Evolutionary conservation across 2,113 vertebrate species (phyloP), one percentile per base, ranked within the genome.

Genomic region (Pundamilia nyererei): DNA sequence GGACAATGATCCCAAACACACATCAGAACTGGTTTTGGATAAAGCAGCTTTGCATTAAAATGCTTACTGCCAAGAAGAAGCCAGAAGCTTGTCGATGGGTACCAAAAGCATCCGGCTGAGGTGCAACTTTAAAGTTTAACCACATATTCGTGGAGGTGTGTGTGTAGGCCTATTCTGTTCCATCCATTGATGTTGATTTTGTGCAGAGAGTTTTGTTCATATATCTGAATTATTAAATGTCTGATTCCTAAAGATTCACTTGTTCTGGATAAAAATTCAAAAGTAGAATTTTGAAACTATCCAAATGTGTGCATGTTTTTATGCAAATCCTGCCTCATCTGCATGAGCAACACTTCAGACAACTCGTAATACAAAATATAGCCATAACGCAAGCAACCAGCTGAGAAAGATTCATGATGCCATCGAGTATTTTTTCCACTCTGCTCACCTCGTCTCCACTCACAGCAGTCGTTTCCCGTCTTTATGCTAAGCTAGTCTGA

Each of bases 361-460:
- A 72, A 72, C 21, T 45, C 6, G 0, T 17, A 45, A 72, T 26
- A 45, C 21, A 26, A 72, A 45, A 45, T 3, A 26, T 0, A 26
- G 35, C 0, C 12, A 0, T 72, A 15, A 26, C 3, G 3, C 8
- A 24, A 42, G 38, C 38, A 72, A 45, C 21, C 68, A 72, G 3
- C 68, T 72, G 68, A 42, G 38, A 42, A 45, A 72, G 21, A 15
- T 45, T 72, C 40, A 72, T 4, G 38, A 72, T 0, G 14, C 12
- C 2, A 72, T 72, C 3, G 3, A 26, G 12, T 42, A 4, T 24
- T 72, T 45, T 72, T 26, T 72, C 35, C 65, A 42, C 68, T 72
- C 68, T 10, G 21, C 5, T 45, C 68, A 72, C 68, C 68, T 72
- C 38, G 21, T 72, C 38, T 72, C 21, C 65, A 72, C 38, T 72